These are phyloP conservation scores for Chlamydotis undulata DNA, from an alignment of 2,113 vertebrate species.

Conservation along the genomic window DNA sequence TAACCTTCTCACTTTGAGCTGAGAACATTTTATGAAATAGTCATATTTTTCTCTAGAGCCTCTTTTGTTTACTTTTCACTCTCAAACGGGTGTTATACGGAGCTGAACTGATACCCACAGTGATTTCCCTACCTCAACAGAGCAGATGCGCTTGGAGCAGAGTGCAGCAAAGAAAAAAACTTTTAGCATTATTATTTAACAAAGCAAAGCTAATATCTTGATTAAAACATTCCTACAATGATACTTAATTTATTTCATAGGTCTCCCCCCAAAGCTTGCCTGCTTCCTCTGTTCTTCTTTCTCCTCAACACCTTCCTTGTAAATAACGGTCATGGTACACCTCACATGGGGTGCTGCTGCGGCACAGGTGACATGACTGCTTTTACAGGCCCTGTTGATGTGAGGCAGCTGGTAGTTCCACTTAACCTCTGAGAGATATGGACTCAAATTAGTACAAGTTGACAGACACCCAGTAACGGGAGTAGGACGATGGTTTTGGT, in stretches of 20 bases:
- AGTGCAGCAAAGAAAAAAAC: neutral
- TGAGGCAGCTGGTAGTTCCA: slow-evolving; percentile 2
- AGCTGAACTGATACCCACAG: neutral
- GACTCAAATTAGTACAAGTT: neutral
- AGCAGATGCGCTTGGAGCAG: neutral
- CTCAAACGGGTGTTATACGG: slow-evolving; percentile 3
- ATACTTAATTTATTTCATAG: neutral
- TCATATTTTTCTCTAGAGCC: neutral
- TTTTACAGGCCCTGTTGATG: neutral
- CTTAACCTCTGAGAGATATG: neutral
- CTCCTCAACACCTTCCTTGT: rapidly evolving
- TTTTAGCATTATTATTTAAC: neutral
- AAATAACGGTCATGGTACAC: rapidly evolving
- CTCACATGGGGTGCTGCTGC: rapidly evolving
- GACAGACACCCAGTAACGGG: neutral
- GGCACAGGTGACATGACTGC: neutral
- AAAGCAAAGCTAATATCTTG: neutral
- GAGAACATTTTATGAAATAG: slow-evolving; percentile 11
- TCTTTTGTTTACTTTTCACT: slow-evolving; percentile 43
- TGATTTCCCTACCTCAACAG: neutral
- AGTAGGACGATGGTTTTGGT: neutral
- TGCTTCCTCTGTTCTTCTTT: neutral
- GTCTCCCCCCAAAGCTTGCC: neutral
- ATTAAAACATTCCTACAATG: neutral
- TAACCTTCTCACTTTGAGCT: slow-evolving; percentile 5